Percentiles rank a stretch among this genome's conserved stretches.
phyloP scores from a whole-genome alignment of 2,113 vertebrate genomes.

The Colistium nudipinnis region DNA sequence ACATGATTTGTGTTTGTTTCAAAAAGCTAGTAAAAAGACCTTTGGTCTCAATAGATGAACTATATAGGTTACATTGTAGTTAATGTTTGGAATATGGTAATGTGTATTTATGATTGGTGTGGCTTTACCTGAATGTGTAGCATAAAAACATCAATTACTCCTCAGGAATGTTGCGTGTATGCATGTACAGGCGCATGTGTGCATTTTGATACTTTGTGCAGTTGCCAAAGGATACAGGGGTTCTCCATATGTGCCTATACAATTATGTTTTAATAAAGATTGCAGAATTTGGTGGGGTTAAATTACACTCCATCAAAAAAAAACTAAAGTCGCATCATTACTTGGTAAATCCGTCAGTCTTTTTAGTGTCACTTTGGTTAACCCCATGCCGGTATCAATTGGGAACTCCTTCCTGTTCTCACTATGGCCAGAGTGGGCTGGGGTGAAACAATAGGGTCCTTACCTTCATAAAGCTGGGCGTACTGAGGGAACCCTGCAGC shows the following conservation, averaged over 20 bases:
- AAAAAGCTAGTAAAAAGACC: slow-evolving; percentile 5
- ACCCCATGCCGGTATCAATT: neutral
- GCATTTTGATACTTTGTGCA: slow-evolving; percentile 21
- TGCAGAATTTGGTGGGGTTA: neutral
- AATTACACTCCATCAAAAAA: neutral
- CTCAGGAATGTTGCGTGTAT: slow-evolving; percentile 36
- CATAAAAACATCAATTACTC: slow-evolving; percentile 20
- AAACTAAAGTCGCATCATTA: neutral
- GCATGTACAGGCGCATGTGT: slow-evolving; percentile 18
- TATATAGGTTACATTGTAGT: slow-evolving; percentile 18
- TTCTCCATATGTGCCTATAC: neutral
- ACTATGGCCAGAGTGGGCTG: neutral
- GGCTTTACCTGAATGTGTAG: slow-evolving; percentile 13
- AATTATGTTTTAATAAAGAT: neutral
- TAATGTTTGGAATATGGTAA: slow-evolving; percentile 28
- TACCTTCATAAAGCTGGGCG: slow-evolving; percentile 91
- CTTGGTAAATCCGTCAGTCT: neutral
- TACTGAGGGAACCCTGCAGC: slow-evolving; percentile 91
- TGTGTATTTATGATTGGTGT: neutral
- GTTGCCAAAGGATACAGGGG: neutral
- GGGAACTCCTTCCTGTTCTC: neutral
- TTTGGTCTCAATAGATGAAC: slow-evolving; percentile 19
- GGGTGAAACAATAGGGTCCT: slow-evolving; percentile 19
- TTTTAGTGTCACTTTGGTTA: neutral
- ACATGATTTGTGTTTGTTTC: slow-evolving; percentile 2